phyloP scores from a whole-genome alignment of 2,797 vertebrate species.

The Acanthurus lineatus region DNA sequence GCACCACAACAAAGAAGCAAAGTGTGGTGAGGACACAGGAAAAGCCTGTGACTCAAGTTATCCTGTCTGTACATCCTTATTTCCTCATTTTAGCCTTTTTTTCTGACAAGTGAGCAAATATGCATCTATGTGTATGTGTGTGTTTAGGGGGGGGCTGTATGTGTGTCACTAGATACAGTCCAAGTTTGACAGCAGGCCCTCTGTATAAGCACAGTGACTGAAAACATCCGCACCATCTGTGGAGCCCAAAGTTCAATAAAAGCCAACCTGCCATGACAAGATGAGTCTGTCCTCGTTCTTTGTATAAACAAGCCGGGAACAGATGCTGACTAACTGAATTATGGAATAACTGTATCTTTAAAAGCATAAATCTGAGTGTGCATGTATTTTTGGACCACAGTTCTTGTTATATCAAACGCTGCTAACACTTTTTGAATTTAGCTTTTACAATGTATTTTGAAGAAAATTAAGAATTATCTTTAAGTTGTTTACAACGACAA shows the following conservation, averaged over 20 bases:
- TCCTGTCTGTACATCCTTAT: slow-evolving; percentile 36
- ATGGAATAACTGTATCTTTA: slow-evolving; percentile 8
- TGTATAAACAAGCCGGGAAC: slow-evolving; percentile 32
- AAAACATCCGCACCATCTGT: slow-evolving; percentile 72
- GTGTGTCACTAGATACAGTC: slow-evolving; percentile 10
- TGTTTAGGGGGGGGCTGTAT: background rate
- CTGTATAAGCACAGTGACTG: slow-evolving; percentile 25
- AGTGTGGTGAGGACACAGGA: slow-evolving; percentile 51
- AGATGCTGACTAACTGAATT: slow-evolving; percentile 41
- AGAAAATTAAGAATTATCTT: background rate
- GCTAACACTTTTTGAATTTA: background rate
- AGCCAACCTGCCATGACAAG: slow-evolving; percentile 29
- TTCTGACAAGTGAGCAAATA: background rate
- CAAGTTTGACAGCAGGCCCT: slow-evolving; percentile 16
- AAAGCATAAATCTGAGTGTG: background rate
- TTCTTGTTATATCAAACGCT: background rate
- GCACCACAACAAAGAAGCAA: slow-evolving; percentile 43
- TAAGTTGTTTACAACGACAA: background rate
- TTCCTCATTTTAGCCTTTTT: slow-evolving; percentile 50
- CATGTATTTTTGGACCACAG: background rate
- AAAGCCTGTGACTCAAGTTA: slow-evolving; percentile 47
- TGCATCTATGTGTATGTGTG: slow-evolving; percentile 2
- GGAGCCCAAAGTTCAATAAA: slow-evolving; percentile 45
- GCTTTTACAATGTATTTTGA: background rate
- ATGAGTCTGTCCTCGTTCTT: background rate